Evolutionary conservation across 2,113 vertebrate genomes (phyloP), one percentile per base, ranked within the genome.

Genomic region (Ancistrus triradiatus): DNA sequence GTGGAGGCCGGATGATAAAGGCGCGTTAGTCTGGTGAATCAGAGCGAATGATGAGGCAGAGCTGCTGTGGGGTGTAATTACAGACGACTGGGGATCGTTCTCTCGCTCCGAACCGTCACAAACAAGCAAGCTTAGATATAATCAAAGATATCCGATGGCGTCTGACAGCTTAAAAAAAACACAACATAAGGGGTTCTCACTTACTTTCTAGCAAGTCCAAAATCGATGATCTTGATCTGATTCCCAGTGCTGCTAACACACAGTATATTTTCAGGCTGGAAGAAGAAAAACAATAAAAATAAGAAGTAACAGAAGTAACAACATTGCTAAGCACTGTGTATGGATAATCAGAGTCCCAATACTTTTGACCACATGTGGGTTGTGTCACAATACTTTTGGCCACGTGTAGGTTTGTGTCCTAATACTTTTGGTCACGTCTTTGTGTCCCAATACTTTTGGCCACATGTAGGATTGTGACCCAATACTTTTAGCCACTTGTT

Each of bases 181-280:
- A 28, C 13, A 22, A 1, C 13, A 14, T 14, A 7, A 6, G 6
- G 18, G 21, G 18, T 37, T 17, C 8, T 6, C 27, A 18, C 89
- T 87, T 87, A 95, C 92, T 92, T 93, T 77, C 92, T 89, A 22
- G 92, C 92, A 52, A 95, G 85, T 62, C 92, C 92, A 53, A 95
- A 95, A 50, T 95, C 92, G 60, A 95, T 95, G 51, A 95, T 94
- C 84, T 94, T 95, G 75, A 95, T 91, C 70, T 94, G 92, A 78
- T 93, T 92, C 70, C 92, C 91, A 4, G 85, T 89, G 57, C 37
- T 82, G 73, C 61, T 93, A 61, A 95, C 89, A 74, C 92, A 95
- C 2, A 94, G 72, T 55, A 95, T 93, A 48, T 95, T 95, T 81
- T 95, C 92, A 7, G 92, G 92, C 92, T 95, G 65, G n/a, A n/a